Evolutionary conservation across 2,113 vertebrate genomes (phyloP).

Genomic region (rat (Rattus norvegicus)): DNA sequence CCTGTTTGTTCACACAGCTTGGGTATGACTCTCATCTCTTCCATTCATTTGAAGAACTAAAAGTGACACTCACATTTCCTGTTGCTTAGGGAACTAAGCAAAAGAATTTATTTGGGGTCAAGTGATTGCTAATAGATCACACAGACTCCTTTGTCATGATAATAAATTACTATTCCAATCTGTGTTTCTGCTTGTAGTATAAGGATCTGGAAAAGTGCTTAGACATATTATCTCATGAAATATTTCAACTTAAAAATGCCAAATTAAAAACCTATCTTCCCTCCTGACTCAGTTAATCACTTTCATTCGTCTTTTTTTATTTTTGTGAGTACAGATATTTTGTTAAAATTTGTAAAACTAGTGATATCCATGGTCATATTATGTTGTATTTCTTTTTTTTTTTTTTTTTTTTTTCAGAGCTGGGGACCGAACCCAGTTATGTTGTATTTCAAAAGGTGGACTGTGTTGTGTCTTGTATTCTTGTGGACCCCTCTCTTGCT

Average conservation of each 20-base stretch:
- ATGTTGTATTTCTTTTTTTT: background rate
- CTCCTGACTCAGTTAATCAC: background rate
- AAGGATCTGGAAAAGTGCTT: background rate
- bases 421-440: no score
- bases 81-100: background rate
- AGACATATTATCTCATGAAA: background rate
- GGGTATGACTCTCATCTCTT: no score
- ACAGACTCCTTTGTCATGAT: background rate
- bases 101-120: background rate
- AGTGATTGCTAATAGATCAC: background rate
- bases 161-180: background rate
- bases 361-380: background rate
- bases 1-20: no score
- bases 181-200: background rate
- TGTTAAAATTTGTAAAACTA: background rate
- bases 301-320: background rate
- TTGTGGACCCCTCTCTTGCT: background rate
- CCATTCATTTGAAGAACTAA: no score
- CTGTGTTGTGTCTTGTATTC: rapidly evolving
- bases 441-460: background rate
- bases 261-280: background rate
- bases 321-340: background rate
- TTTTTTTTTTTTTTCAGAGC: no score
- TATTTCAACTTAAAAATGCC: background rate
- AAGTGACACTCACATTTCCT: background rate